Base-by-base conservation (phyloP, 2,888 invertebrate genomes). In the Drosophila rellima region DNA sequence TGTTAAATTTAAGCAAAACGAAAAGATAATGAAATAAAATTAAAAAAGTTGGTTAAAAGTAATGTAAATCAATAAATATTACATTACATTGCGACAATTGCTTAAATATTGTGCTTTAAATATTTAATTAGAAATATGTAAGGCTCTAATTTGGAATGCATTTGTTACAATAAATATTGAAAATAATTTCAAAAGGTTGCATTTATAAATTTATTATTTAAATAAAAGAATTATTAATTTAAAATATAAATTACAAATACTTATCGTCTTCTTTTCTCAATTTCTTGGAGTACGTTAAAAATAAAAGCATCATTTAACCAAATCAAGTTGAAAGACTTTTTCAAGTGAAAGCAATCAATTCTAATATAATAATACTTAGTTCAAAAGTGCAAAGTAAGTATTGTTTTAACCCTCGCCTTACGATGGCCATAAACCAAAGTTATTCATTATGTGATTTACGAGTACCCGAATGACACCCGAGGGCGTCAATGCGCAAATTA, bases 381-480 rank as follows among this genome's bases (percentile, higher is more conserved):
- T 13, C 3, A 7, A 13, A 31, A n/a, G 40, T 15, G 26, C 18
- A 37, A 56, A 26, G 13, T 1, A 33, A 59, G n/a, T 40, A 0
- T 31, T 18, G 26, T 10, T 31, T 47, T 48, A 62, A 60, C 62
- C 67, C 76, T 48, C 76, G 54, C n/a, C 45, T 23, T 17, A 15
- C 62, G 48, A 44, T 23, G 45, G 7, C 13, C 54, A 55, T 62
- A 67, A 52, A 18, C 66, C 39, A 35, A 83, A 66, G 70, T 72
- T 70, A 73, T 80, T 45, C 48, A 72, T 42, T 72, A 65, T 81
- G 56, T 83, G 82, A 83, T 87, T 87, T 83, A 84, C 67, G 74
- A 70, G 42, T 29, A 35, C 59, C 48, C 39, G 26, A 56, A 39
- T 59, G 57, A 11, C 65, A 48, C 76, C 70, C 52, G 44, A 48